Percentiles rank a stretch among this genome's conserved stretches.
Conservation (phyloP, 92 coral and sea anemone species). For the Porites evermanni region DNA sequence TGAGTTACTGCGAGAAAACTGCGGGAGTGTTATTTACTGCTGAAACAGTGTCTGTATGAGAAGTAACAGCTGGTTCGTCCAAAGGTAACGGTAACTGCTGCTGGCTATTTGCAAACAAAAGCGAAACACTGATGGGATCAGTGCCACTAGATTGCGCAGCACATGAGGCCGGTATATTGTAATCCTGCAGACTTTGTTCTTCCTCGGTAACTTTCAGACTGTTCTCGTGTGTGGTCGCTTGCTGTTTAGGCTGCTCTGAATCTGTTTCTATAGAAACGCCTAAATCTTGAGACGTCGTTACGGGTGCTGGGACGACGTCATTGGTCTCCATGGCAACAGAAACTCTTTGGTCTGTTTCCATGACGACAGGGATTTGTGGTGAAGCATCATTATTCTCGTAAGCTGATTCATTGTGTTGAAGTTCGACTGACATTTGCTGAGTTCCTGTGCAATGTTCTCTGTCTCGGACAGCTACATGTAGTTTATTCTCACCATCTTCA, state of each 20-base stretch:
- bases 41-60: constrained; percentile 25
- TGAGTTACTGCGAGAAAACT: constrained; percentile 37
- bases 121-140: constrained; percentile 6
- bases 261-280: constrained; percentile 2
- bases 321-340: background rate
- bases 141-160: background rate
- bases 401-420: constrained; percentile 3
- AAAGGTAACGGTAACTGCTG: constrained; percentile 1
- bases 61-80: background rate
- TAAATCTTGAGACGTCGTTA: constrained; percentile 11
- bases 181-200: constrained; percentile 21
- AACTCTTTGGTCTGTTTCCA: constrained; percentile 1
- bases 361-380: constrained; percentile 1
- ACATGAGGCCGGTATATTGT: background rate
- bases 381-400: background rate
- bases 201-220: background rate
- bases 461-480: background rate
- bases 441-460: background rate
- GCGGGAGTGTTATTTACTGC: constrained; percentile 5
- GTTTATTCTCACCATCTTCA: constrained; percentile 13
- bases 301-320: background rate
- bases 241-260: constrained; percentile 15
- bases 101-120: constrained; percentile 33
- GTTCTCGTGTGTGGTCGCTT: background rate
- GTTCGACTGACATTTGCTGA: background rate